phyloP scores from a whole-genome alignment of 92 coral and sea anemone species.

The Palythoa heliodiscus region DNA sequence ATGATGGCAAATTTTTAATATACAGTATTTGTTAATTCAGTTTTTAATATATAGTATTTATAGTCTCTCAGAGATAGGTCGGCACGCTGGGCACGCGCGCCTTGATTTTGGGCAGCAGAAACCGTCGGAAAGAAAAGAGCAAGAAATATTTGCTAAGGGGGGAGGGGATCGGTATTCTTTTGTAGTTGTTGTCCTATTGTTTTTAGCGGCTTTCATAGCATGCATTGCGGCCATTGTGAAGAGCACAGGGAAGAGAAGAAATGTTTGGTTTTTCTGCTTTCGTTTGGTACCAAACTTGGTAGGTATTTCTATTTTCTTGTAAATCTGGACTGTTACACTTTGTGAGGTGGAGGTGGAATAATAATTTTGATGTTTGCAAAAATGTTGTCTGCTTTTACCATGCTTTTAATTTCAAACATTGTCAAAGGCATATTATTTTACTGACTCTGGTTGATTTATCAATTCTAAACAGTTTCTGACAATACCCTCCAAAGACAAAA shows the following conservation, averaged over 20 bases:
- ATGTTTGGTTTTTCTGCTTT: background rate
- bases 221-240: slow-evolving; percentile 17
- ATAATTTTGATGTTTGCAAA: slow-evolving; percentile 14
- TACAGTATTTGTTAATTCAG: slow-evolving; percentile 8
- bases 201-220: slow-evolving; percentile 27
- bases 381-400: slow-evolving; percentile 24
- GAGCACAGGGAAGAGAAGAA: slow-evolving; percentile 34
- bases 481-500: slow-evolving; percentile 20
- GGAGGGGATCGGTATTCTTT: slow-evolving; percentile 44
- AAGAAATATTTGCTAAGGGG: slow-evolving; percentile 32
- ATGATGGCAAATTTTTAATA: background rate
- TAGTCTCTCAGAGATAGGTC: slow-evolving; percentile 7
- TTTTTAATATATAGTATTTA: slow-evolving; percentile 13
- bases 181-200: slow-evolving; percentile 18
- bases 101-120: slow-evolving; percentile 51
- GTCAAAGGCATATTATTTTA: slow-evolving; percentile 20
- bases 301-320: no score
- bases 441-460: slow-evolving; percentile 30
- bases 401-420: slow-evolving; percentile 32
- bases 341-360: slow-evolving; percentile 20
- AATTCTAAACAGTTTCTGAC: slow-evolving; percentile 31
- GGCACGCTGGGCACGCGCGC: slow-evolving; percentile 24
- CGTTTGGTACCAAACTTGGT: no score
- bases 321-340: slow-evolving; percentile 27
- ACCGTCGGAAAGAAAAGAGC: slow-evolving; percentile 40